A percentile compares a stretch with the other conserved stretches of the same genome.
phyloP scores from a whole-genome alignment of 2,113 vertebrate genomes.

The Perca flavescens region DNA sequence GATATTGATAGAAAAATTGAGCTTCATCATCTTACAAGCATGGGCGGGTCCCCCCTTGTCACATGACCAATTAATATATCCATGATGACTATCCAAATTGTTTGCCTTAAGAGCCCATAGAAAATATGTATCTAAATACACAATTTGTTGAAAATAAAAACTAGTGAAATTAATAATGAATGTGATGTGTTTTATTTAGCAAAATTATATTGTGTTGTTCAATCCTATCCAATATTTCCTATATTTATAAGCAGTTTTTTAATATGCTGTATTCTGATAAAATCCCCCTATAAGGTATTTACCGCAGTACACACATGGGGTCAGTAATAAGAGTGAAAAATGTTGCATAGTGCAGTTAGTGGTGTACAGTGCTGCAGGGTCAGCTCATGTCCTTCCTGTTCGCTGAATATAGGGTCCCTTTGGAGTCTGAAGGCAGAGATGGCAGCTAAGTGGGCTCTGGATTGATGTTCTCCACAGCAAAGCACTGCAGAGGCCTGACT shows the following conservation, averaged over 20 bases:
- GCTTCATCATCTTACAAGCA: background rate
- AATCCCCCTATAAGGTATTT: slow-evolving; percentile 24
- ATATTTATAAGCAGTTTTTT: too few relatives aligned
- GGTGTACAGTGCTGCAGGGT: slow-evolving; percentile 40
- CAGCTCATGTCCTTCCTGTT: slow-evolving; percentile 51
- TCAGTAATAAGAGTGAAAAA: slow-evolving; percentile 51
- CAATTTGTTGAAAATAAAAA: too few relatives aligned
- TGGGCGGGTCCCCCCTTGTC: too few relatives aligned
- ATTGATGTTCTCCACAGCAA: slow-evolving; percentile 75
- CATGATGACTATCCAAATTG: too few relatives aligned
- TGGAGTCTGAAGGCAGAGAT: slow-evolving; percentile 58
- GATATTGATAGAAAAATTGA: slow-evolving; percentile 6
- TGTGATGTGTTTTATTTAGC: too few relatives aligned
- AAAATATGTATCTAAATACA: too few relatives aligned
- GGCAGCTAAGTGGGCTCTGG: slow-evolving; percentile 71
- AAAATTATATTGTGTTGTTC: too few relatives aligned
- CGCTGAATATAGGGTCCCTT: slow-evolving; percentile 42
- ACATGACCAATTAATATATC: too few relatives aligned
- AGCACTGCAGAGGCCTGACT: slow-evolving; percentile 74
- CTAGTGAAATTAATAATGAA: too few relatives aligned
- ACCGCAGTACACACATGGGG: slow-evolving; percentile 45
- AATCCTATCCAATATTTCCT: too few relatives aligned
- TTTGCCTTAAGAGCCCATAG: too few relatives aligned
- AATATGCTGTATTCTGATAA: too few relatives aligned
- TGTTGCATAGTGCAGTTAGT: slow-evolving; percentile 11